Base-by-base conservation (phyloP, 2,113 vertebrate species). In the Psophia crepitans region DNA sequence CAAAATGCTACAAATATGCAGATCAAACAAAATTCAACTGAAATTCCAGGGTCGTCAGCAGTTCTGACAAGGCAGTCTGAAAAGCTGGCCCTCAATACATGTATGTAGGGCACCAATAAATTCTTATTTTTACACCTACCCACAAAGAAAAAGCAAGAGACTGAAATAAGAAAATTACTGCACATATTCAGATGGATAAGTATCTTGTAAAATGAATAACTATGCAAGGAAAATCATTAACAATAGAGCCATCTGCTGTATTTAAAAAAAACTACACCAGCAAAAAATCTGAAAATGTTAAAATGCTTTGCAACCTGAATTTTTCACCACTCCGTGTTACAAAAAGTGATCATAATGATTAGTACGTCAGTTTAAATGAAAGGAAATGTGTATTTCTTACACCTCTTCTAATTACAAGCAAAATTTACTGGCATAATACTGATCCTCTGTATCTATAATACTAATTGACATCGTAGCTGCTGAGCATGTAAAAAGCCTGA, bases 171-270 rank as follows among this genome's bases (percentile, higher is more conserved):
- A 24, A 92, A 87, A 94, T 79, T 65, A 71, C 54, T 74, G 58
- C 54, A 82, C 41, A 46, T 73, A 89, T 69, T 92, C 70, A 90
- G 30, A 91, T 8, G 17, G 58, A 21, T 78, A 93, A 75, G 33
- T 57, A 93, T 54, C 57, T 78, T 73, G 39, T 56, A 91, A 84
- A 90, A 71, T 53, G 44, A 90, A 9, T 66, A 92, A 89, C 77
- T 48, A 73, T 90, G 57, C 53, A 90, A 89, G 43, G 28, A 90
- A 97, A 96, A 97, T 96, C 92, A 90, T 97, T 98, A 98, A 96
- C 98, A 98, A 98, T 95, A 96, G 97, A 93, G 97, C 98, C 98
- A 98, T 89, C 98, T 98, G 95, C 98, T 98, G 98, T 94, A 95
- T 64, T 70, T 46, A 21, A 77, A 91, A 80, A 95, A 97, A 93